phyloP scores from a whole-genome alignment of 1,140 invertebrate genomes.

The Helicoverpa armigera region DNA sequence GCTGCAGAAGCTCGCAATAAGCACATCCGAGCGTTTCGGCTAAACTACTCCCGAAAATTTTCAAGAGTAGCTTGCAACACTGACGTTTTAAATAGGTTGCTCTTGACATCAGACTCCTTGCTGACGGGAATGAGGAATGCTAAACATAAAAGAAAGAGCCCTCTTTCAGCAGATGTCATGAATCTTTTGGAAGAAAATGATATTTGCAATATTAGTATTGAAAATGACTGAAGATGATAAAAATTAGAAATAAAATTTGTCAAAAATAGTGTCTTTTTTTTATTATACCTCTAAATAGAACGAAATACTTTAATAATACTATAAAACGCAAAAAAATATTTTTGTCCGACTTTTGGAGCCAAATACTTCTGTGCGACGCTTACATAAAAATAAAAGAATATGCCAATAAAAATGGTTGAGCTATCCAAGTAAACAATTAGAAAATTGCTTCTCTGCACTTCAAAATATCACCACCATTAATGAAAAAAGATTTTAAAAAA shows the following conservation, averaged over 20 bases:
- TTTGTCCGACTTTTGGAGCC: too few species aligned
- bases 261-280: neutral
- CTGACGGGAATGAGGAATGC: constrained; percentile 3
- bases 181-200: neutral
- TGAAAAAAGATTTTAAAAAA: too few species aligned
- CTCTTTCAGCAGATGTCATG: neutral
- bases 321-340: too few species aligned
- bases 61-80: constrained; percentile 49
- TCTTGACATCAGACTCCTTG: constrained; percentile 47
- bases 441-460: too few species aligned
- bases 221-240: neutral
- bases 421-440: too few species aligned
- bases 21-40: constrained; percentile 53
- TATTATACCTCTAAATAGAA: neutral
- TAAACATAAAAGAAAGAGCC: constrained; percentile 1
- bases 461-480: too few species aligned
- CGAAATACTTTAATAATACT: too few species aligned
- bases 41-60: constrained; percentile 58
- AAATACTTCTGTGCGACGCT: too few species aligned
- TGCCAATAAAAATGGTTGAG: too few species aligned
- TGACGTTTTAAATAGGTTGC: constrained; percentile 55
- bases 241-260: neutral
- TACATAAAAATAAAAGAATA: too few species aligned
- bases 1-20: constrained; percentile 56
- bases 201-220: neutral